phyloP scores from a whole-genome alignment of 2,113 vertebrate species.

The Ictalurus punctatus region DNA sequence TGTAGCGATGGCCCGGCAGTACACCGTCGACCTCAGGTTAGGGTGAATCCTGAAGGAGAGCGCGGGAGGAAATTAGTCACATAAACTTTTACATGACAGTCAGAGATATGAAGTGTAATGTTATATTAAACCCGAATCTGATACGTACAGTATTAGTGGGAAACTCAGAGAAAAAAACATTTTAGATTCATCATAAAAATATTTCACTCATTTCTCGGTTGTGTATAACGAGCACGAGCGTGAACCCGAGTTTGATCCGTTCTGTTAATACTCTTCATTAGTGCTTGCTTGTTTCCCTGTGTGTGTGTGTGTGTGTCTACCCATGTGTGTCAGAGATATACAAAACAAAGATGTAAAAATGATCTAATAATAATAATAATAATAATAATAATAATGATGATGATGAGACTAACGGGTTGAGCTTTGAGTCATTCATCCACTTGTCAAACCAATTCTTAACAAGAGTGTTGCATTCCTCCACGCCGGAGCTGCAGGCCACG shows the following conservation, averaged over 20 bases:
- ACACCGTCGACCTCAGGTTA: conserved; percentile 84
- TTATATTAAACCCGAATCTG: not conserved
- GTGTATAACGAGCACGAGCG: not conserved
- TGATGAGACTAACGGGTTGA: conserved; percentile 74
- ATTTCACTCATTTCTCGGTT: not conserved
- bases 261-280: not conserved
- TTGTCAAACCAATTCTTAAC: rapidly evolving
- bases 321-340: not conserved
- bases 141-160: not conserved
- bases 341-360: not conserved
- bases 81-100: not conserved
- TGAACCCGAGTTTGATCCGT: not conserved
- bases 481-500: conserved; percentile 78
- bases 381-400: not conserved
- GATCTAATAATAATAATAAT: not conserved
- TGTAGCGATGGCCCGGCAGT: conserved; percentile 84
- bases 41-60: conserved; percentile 76
- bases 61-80: not conserved
- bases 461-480: conserved; percentile 60
- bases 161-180: not conserved
- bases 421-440: not conserved
- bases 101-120: not conserved
- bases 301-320: not conserved
- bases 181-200: not conserved
- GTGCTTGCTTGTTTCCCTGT: not conserved